These are phyloP conservation scores for Anoplopoma fimbria DNA, from an alignment of 2,113 vertebrate genomes.

Conservation along the genomic window DNA sequence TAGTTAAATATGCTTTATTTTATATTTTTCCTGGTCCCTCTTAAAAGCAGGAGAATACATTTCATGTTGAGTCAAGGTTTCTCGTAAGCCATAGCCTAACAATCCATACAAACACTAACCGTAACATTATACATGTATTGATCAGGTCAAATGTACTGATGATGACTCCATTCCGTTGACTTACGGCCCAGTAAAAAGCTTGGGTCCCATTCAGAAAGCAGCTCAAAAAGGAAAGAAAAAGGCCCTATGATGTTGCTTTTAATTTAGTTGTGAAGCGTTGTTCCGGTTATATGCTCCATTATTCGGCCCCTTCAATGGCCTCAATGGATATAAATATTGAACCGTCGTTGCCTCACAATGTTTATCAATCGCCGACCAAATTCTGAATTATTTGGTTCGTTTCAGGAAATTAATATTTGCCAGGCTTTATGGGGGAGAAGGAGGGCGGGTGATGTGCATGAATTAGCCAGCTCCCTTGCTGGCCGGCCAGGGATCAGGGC, in stretches of 20 bases:
- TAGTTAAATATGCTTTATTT: background rate
- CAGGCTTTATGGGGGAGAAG: conserved; percentile 34
- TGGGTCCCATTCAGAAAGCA: conserved; percentile 71
- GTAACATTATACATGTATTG: conserved; percentile 86
- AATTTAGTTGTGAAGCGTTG: conserved; percentile 91
- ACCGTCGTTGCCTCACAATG: conserved; percentile 79
- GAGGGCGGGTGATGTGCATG: conserved; percentile 49
- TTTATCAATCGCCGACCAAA: conserved; percentile 87
- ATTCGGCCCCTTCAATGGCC: conserved; percentile 84
- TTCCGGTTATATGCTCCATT: conserved; percentile 85
- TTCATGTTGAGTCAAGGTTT: conserved; percentile 31
- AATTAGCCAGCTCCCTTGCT: conserved; percentile 68
- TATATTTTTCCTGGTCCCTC: conserved; percentile 6
- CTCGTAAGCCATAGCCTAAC: background rate
- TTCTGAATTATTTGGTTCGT: conserved; percentile 87
- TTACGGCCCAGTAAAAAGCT: conserved; percentile 82
- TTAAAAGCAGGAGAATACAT: conserved; percentile 12
- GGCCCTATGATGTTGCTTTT: conserved; percentile 86
- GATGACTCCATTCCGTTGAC: conserved; percentile 82
- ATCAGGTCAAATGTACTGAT: conserved; percentile 80
- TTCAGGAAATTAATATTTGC: conserved; percentile 87
- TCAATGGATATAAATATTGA: conserved; percentile 89
- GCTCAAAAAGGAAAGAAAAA: conserved; percentile 48
- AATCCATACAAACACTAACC: conserved; percentile 22
- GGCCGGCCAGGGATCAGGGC: conserved; percentile 71